Evolutionary conservation across 1,140 invertebrate species (phyloP).

Genomic region (Formica selysi): DNA sequence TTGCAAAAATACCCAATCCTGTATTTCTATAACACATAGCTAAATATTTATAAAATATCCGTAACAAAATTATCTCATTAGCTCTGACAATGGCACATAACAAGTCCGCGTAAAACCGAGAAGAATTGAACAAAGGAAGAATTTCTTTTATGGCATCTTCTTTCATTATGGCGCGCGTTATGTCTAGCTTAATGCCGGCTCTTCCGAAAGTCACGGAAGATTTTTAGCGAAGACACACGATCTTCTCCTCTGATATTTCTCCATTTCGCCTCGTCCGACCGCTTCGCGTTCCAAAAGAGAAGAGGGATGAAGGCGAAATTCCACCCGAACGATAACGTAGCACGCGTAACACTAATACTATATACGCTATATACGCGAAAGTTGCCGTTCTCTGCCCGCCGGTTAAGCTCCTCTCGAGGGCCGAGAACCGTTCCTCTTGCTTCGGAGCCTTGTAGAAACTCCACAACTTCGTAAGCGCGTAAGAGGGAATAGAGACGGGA

Average conservation of each 20-base stretch:
- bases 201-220: background rate
- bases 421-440: constrained; percentile 55
- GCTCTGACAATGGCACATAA: constrained; percentile 23
- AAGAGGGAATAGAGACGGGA: constrained; percentile 32
- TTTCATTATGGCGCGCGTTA: constrained; percentile 38
- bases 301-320: background rate
- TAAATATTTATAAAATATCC: constrained; percentile 46
- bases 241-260: constrained; percentile 27
- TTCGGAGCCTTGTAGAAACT: constrained; percentile 55
- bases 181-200: constrained; percentile 26
- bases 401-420: constrained; percentile 63
- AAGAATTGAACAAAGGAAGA: constrained; percentile 54
- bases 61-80: constrained; percentile 45
- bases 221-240: constrained; percentile 43
- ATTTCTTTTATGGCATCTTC: constrained; percentile 16
- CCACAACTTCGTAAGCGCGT: constrained; percentile 59
- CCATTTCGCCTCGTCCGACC: constrained; percentile 24
- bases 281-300: constrained; percentile 38
- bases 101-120: constrained; percentile 35
- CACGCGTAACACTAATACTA: constrained; percentile 75
- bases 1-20: background rate
- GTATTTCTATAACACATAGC: constrained; percentile 7
- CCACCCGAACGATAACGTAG: constrained; percentile 17
- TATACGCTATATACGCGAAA: constrained; percentile 57
- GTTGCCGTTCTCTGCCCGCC: constrained; percentile 48